Percentiles rank a stretch among this genome's conserved stretches.
Conservation (phyloP, 2,113 vertebrate species). For the Pomatorhinus ruficollis region DNA sequence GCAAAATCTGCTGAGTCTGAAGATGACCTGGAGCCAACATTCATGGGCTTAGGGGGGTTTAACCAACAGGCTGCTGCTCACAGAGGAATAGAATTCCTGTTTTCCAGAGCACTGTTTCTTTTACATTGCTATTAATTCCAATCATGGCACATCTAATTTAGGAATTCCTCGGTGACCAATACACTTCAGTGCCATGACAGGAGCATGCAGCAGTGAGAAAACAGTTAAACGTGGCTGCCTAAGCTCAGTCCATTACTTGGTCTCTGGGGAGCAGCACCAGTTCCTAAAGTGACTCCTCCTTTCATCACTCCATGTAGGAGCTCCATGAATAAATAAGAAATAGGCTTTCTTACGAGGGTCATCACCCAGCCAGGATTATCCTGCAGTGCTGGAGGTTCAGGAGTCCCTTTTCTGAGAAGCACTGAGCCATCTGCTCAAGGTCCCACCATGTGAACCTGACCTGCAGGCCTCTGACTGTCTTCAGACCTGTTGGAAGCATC, state of each 20-base stretch:
- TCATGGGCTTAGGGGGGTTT: neutral
- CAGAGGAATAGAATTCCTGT: neutral
- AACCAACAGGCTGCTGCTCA: neutral
- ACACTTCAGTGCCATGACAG: neutral
- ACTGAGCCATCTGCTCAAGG: neutral
- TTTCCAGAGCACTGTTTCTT: neutral
- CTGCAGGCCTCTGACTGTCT: neutral
- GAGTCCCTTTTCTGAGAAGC: neutral
- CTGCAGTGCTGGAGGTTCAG: neutral
- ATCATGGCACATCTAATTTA: conserved; percentile 2
- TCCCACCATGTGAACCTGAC: neutral
- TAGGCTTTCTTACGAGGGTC: neutral
- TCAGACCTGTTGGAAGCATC: neutral
- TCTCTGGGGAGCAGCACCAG: neutral
- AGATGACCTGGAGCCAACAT: neutral
- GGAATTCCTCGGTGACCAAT: neutral
- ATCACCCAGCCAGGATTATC: neutral
- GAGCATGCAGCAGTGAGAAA: neutral
- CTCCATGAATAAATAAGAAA: neutral
- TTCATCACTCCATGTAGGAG: neutral
- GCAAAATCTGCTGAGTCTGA: neutral
- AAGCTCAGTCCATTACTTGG: neutral
- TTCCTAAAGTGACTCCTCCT: neutral
- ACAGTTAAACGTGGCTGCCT: neutral
- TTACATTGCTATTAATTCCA: neutral